Base-by-base conservation (phyloP, 2,113 vertebrate species). In the Esox niger region DNA sequence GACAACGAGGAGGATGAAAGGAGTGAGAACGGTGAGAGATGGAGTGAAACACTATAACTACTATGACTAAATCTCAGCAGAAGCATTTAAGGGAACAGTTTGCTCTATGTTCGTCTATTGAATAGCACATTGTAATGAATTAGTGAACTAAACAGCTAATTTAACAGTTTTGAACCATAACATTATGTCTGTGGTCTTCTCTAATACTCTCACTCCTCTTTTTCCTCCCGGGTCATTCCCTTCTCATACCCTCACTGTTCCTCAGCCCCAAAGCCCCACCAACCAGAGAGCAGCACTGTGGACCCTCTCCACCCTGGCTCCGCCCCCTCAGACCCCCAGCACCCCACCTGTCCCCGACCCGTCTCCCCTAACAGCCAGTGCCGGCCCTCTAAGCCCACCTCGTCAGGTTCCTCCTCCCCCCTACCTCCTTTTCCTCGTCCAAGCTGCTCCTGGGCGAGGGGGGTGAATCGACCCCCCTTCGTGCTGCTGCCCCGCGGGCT, bases 1-100 rank as follows among this genome's bases (percentile, higher is more conserved):
- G 96, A 99, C 86, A 95, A 96, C 1, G 96, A 98, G 82, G 96
- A 99, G 2, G 96, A 99, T 75, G 95, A 95, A 81, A 85, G 81
- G 33, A 87, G 73, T 0, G 89, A 85, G 0, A 94, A 95, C 76
- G 92, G 96, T 96, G 87, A 77, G 79, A 58, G 23, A 38, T 9
- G 13, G 38, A 11, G 38, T n/a, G n/a, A n/a, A n/a, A n/a, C n/a
- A n/a, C n/a, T n/a, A n/a, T n/a, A n/a, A n/a, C n/a, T n/a, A n/a
- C n/a, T n/a, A n/a, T n/a, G n/a, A n/a, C n/a, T n/a, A n/a, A n/a
- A n/a, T n/a, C n/a, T n/a, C n/a, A n/a, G n/a, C n/a, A n/a, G n/a
- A n/a, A n/a, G n/a, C n/a, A n/a, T n/a, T n/a, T n/a, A n/a, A n/a
- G n/a, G n/a, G n/a, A n/a, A n/a, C n/a, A n/a, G n/a, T n/a, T n/a